Evolutionary conservation across 2,888 invertebrate genomes (phyloP), one percentile per base, ranked within the genome.

Genomic region (Calliopum simillimum): DNA sequence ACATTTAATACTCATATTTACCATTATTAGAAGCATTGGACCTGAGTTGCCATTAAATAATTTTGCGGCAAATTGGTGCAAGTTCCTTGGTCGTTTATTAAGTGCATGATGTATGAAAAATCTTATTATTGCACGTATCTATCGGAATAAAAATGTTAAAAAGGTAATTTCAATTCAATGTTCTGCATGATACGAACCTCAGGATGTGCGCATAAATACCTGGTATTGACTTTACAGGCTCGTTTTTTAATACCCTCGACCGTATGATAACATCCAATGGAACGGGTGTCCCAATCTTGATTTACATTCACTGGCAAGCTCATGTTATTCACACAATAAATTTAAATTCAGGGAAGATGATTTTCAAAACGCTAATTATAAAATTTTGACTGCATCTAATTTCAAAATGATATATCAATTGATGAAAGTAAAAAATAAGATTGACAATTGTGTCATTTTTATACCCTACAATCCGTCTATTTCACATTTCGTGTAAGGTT

Each of bases 41-140:
- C 33, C 33, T 8, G 71, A 68, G 12, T 75, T 63, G 51, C 79
- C 79, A 66, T 80, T 78, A 21, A 82, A 81, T 16, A 83, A 73
- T 1, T 81, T 61, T 0, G 76, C 77, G 4, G 79, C 70, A 62
- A 79, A 82, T 61, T 77, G 59, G 16, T 76, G 76, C 4, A 81
- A 62, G 64, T 80, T 75, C 0, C 68, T 21, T 0, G 82, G 78
- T 55, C 75, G 75, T 2, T 70, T 77, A 66, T 77, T 80, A 11
- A 82, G 73, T 0, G 79, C 73, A 43, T 81, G 76, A 41, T 79
- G 77, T 41, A 82, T 71, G 13, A 82, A 77, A 1, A 83, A 79
- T 5, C 82, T 77, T 44, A 82, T 74, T 13, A 82, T 80, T 21
- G 82, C 82, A 4, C 83, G 79, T 53, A 83, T 74, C 82, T 82